Evolutionary conservation across 2,797 vertebrate genomes (phyloP), one percentile per base, ranked within the genome.

Genomic region (Synaphobranchus kaupii): DNA sequence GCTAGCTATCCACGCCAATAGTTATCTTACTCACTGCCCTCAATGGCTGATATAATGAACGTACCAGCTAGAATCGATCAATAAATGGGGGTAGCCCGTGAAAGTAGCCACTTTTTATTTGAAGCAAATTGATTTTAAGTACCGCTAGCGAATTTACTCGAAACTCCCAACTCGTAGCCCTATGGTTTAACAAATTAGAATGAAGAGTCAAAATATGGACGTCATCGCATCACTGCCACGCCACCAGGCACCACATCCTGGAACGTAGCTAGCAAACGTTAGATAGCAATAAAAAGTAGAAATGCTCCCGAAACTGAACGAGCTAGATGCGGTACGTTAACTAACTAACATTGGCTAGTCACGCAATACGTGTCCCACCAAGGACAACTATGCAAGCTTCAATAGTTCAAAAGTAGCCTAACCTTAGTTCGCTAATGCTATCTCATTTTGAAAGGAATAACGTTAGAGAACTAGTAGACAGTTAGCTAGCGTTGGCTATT

Each of bases 181-280:
- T 28, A 6, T 25, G 34, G n/a, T 50, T 81, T 81, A n/a, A 50
- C 44, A 4, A 84, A 76, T 78, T 39, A 66, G 63, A 50, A 80
- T 25, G 39, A 17, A 20, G 15, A n/a, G 63, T 73, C 86, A 73
- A 66, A 56, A 44, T 47, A 60, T n/a, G 86, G 25, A 63, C 54
- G 56, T 66, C 56, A 52, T 44, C 50, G 56, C 84, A 76, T 85
- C 84, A 48, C 84, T 58, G 78, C 60, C 87, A 86, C 84, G 78
- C 78, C 63, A 85, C 84, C 71, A 56, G 47, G 47, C 31, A 34
- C 58, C 47, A 48, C 87, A 85, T 82, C 47, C 84, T 85, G 84
- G n/a, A 85, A 66, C 15, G 31, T 22, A 85, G 50, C 78, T 48
- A n/a, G 39, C 34, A 17, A 48, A 44, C 31, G 17, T 81, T 81